Percentiles rank a stretch among this genome's conserved stretches.
phyloP scores from a whole-genome alignment of 2,113 vertebrate species.

The Phrynosoma blainvillii region DNA sequence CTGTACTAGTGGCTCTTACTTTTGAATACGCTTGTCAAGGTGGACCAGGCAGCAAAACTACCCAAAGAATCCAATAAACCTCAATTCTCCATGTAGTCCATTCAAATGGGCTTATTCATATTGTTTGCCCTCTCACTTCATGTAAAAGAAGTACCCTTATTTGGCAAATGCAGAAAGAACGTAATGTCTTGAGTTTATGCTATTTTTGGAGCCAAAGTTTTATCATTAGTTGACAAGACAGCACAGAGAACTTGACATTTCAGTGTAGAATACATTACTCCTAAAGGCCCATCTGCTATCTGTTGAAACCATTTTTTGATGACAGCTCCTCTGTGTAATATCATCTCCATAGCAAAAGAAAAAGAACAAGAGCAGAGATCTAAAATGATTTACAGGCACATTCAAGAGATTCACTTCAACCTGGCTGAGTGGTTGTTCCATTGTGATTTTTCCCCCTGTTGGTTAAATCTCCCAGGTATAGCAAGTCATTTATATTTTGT shows the following conservation, averaged over 20 bases:
- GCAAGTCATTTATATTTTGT: background rate
- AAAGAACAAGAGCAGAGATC: constrained; percentile 21
- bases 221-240: constrained; percentile 15
- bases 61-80: background rate
- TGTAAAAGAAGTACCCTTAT: background rate
- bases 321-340: constrained; percentile 27
- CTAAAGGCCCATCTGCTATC: constrained; percentile 11
- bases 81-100: background rate
- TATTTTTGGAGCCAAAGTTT: constrained; percentile 18
- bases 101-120: background rate
- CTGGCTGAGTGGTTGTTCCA: constrained; percentile 17
- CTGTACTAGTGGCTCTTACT: background rate
- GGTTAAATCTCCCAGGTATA: constrained; percentile 22
- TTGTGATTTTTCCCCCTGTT: constrained; percentile 37
- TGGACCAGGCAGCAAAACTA: background rate
- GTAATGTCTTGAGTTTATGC: background rate
- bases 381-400: constrained; percentile 29
- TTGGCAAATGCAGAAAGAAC: constrained; percentile 14
- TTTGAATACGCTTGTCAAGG: background rate
- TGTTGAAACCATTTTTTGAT: constrained; percentile 33
- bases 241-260: constrained; percentile 21
- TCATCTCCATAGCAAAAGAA: constrained; percentile 25
- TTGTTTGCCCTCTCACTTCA: background rate
- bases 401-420: constrained; percentile 25
- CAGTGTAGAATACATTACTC: constrained; percentile 10